phyloP scores from a whole-genome alignment of 2,888 invertebrate genomes.

The Trachelus iudaicus region DNA sequence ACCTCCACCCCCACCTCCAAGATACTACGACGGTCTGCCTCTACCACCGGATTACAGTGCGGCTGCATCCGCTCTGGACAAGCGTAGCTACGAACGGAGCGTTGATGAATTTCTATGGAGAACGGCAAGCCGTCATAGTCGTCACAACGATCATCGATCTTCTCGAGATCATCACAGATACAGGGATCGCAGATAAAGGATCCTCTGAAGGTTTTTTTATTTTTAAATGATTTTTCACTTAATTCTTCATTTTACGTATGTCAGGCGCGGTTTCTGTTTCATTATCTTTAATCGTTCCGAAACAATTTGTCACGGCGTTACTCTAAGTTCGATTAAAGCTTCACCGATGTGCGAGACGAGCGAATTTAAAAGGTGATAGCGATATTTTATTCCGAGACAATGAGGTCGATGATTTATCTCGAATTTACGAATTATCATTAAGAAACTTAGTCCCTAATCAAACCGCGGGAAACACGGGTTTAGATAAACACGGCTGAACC shows the following conservation, averaged over 20 bases:
- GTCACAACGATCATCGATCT: slow-evolving; percentile 65
- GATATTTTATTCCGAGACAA: not conserved
- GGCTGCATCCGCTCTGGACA: slow-evolving; percentile 73
- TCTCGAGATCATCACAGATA: slow-evolving; percentile 73
- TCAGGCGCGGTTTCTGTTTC: not conserved
- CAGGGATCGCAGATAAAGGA: slow-evolving; percentile 70
- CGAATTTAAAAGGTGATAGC: not conserved
- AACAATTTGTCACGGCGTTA: not conserved
- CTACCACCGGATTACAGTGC: slow-evolving; percentile 79
- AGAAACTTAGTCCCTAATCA: not conserved
- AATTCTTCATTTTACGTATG: not conserved
- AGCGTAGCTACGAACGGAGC: slow-evolving; percentile 87
- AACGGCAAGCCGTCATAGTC: slow-evolving; percentile 75
- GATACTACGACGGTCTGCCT: slow-evolving; percentile 84
- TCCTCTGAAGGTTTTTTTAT: not conserved
- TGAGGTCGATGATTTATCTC: not conserved
- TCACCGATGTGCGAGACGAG: not conserved
- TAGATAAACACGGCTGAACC: not conserved
- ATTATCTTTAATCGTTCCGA: not conserved
- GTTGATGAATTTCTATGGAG: slow-evolving; percentile 90
- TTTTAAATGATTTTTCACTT: not conserved
- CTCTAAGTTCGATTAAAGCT: not conserved
- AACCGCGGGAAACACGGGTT: not conserved
- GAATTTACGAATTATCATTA: not conserved
- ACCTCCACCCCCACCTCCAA: slow-evolving; percentile 75